Evolutionary conservation across 2,113 vertebrate genomes (phyloP), one percentile per base, ranked within the genome.

Genomic region (Carettochelys insculpta): DNA sequence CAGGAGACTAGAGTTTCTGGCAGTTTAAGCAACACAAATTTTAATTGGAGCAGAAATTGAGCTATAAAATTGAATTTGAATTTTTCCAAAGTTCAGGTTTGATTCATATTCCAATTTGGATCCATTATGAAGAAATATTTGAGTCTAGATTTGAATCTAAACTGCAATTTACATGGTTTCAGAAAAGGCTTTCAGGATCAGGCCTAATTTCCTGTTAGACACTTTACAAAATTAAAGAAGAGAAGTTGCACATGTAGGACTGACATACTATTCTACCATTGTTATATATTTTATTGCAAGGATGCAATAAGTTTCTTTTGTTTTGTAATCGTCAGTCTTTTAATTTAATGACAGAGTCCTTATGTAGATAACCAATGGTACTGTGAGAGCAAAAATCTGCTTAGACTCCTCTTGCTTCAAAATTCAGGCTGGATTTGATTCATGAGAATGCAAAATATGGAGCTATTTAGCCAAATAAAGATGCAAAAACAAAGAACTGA

Each of bases 361-460:
- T 65, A 80, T 75, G 58, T 85, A 90, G 80, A 81, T 41, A 87
- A 52, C 86, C 75, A 22, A 43, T 82, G 51, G 34, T 92, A 45
- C 53, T 11, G 51, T 54, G 45, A 80, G 89, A 92, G 45, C 34
- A 73, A 83, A 92, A 91, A 83, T 79, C 76, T 17, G 22, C 41
- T 80, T 45, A 24, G 83, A 90, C 80, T 93, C 5, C 0, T 41
- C 77, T 93, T 86, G 58, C 84, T 50, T 20, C 53, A 71, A 87
- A 91, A 89, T n/a, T 41, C 50, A 78, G 80, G 85, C 68, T 88
- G 25, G 11, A 20, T 43, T 2, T 27, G 43, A 2, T 29, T 78
- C 87, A 58, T 38, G 41, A 90, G 86, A 92, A 93, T 75, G 73
- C 68, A 92, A 91, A 87, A 90, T 17, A 75, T 90, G 77, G 65